phyloP scores from a whole-genome alignment of 2,888 invertebrate species.

The Hydriomena furcata region DNA sequence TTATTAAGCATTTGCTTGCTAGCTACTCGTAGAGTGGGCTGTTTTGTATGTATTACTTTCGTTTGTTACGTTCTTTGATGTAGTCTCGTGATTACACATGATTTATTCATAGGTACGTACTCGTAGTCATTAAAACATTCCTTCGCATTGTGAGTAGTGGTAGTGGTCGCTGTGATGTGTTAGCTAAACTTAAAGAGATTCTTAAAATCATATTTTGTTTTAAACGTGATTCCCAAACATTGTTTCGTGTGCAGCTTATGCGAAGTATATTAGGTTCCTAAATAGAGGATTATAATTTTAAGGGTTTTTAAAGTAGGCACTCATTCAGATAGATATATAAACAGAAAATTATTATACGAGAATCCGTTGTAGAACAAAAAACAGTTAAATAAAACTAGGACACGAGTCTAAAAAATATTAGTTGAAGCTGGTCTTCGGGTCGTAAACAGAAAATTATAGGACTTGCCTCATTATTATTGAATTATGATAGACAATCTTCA shows the following conservation, averaged over 20 bases:
- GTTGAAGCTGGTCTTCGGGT: conserved; percentile 56
- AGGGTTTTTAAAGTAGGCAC: not conserved
- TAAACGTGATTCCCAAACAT: not conserved
- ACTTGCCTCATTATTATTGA: conserved; percentile 16
- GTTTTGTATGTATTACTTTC: conserved; percentile 45
- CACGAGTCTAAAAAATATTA: conserved; percentile 17
- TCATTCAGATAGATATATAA: too few relatives aligned
- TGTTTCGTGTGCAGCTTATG: too few relatives aligned
- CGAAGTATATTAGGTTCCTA: conserved; percentile 1
- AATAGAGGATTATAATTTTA: not conserved
- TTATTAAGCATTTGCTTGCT: conserved; percentile 8
- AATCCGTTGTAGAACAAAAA: too few relatives aligned
- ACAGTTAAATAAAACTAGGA: too few relatives aligned
- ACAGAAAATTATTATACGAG: too few relatives aligned
- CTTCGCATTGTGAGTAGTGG: conserved; percentile 25
- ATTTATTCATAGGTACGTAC: conserved; percentile 43
- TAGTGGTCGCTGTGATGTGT: conserved; percentile 17
- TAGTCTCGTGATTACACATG: conserved; percentile 43
- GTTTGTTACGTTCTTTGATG: conserved; percentile 50
- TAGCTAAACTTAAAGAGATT: not conserved
- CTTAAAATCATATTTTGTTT: not conserved
- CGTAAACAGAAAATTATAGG: conserved; percentile 1
- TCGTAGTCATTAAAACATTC: conserved; percentile 47
- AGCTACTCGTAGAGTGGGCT: not conserved
- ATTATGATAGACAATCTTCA: conserved; percentile 26